A percentile compares a stretch with the other conserved stretches of the same genome.
These are phyloP conservation scores for Helicoverpa zea DNA, from an alignment of 1,140 invertebrate species.

Conservation along the genomic window DNA sequence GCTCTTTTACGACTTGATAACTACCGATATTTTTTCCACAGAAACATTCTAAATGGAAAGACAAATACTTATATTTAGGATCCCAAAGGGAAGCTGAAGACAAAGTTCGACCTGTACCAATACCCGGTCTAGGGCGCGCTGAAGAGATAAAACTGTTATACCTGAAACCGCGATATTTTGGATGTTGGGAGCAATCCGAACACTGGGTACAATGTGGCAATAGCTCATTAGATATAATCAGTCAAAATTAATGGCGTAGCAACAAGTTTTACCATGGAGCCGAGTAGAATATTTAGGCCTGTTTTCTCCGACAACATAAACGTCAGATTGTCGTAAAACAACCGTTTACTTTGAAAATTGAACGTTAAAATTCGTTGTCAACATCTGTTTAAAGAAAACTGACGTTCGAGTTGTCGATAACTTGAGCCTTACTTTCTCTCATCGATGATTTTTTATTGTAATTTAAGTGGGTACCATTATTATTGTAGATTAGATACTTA, in stretches of 20 bases:
- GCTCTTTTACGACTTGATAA: neutral
- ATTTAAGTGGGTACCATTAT: no score
- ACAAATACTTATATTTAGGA: conserved; percentile 81
- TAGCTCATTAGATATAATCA: conserved; percentile 15
- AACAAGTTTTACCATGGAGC: no score
- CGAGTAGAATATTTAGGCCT: no score
- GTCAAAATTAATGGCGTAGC: neutral
- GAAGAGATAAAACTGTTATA: conserved; percentile 60
- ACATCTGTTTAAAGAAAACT: no score
- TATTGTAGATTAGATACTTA: no score
- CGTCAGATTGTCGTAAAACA: no score
- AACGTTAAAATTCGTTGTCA: no score
- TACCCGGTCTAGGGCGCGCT: conserved; percentile 55
- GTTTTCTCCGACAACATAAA: no score
- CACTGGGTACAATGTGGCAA: conserved; percentile 63
- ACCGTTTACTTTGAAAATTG: no score
- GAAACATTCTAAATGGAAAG: conserved; percentile 69
- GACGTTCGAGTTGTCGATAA: no score
- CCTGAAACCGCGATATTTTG: conserved; percentile 62
- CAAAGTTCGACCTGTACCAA: conserved; percentile 55
- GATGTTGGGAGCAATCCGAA: conserved; percentile 59
- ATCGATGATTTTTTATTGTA: no score
- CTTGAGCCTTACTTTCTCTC: no score
- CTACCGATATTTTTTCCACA: conserved; percentile 2
- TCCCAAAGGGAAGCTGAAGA: conserved; percentile 60